These are phyloP conservation scores for Ceyx cyanopectus DNA, from an alignment of 2,113 vertebrate species.

Conservation along the genomic window DNA sequence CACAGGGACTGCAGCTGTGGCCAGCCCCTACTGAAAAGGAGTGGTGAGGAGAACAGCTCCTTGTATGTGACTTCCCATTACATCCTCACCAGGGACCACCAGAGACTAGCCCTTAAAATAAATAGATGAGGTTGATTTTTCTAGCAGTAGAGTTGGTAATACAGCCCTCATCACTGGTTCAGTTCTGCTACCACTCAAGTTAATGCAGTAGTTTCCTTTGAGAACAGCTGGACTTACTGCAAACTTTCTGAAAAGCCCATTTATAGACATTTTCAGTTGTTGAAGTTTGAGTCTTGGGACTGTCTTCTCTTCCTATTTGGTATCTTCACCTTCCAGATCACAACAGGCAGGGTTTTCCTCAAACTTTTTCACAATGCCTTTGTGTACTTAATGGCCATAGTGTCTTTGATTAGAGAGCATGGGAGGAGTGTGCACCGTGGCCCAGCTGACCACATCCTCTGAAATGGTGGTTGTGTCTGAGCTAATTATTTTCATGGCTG, in stretches of 20 bases:
- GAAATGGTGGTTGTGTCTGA: constrained; percentile 29
- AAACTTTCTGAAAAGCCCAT: not conserved
- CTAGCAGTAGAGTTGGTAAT: constrained; percentile 2
- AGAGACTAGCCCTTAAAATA: constrained; percentile 14
- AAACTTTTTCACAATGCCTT: not conserved
- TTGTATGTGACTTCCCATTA: constrained; percentile 27
- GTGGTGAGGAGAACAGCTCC: constrained; percentile 28
- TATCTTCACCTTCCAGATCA: constrained; percentile 4
- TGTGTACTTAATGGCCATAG: not conserved
- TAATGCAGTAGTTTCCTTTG: not conserved
- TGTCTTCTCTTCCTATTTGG: not conserved
- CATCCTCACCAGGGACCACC: constrained; percentile 30
- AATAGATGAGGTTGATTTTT: constrained; percentile 49
- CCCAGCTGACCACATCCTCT: constrained; percentile 57
- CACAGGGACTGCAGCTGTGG: constrained; percentile 31
- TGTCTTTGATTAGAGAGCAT: not conserved
- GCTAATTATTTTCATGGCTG: constrained; percentile 46
- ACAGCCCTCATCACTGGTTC: not conserved
- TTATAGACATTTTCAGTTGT: not conserved
- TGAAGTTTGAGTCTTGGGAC: not conserved
- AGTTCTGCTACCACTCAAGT: not conserved
- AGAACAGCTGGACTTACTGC: not conserved
- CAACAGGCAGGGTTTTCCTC: constrained; percentile 7
- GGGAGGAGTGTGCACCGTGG: not conserved
- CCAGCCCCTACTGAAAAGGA: not conserved